Conservation (phyloP, 2,797 vertebrate genomes). For the Sebastes umbrosus region DNA sequence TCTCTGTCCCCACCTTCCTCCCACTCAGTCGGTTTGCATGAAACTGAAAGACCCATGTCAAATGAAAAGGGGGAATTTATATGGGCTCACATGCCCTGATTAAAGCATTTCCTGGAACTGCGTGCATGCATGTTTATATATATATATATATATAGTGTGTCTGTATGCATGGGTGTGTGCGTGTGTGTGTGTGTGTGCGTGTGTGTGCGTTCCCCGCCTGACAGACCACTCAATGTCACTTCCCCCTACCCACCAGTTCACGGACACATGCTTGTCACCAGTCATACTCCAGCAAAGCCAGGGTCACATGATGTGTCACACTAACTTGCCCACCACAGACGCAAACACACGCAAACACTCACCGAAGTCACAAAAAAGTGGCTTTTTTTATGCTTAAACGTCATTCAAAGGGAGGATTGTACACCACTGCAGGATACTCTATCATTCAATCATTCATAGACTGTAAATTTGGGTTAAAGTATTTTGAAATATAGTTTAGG, state of each 20-base stretch:
- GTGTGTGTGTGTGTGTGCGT: slow-evolving; percentile 5
- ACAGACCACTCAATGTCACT: slow-evolving; percentile 72
- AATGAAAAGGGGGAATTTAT: slow-evolving; percentile 80
- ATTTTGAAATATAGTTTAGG: background rate
- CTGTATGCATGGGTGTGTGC: background rate
- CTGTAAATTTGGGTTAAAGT: background rate
- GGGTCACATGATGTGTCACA: slow-evolving; percentile 66
- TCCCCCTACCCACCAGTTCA: slow-evolving; percentile 58
- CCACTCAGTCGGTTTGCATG: slow-evolving; percentile 56
- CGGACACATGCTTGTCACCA: slow-evolving; percentile 71
- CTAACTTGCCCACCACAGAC: slow-evolving; percentile 27
- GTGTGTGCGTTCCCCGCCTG: slow-evolving; percentile 29
- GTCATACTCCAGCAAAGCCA: slow-evolving; percentile 51
- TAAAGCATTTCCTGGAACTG: slow-evolving; percentile 76
- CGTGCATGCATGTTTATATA: slow-evolving; percentile 37
- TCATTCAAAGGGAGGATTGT: background rate
- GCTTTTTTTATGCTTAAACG: background rate
- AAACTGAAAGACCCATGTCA: slow-evolving; percentile 78
- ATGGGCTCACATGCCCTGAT: slow-evolving; percentile 76
- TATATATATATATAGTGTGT: background rate
- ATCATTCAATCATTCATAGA: background rate
- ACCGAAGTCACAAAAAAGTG: background rate
- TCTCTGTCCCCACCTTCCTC: slow-evolving; percentile 55
- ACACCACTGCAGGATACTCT: background rate
- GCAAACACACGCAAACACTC: background rate